Base-by-base conservation (phyloP, 2,888 invertebrate genomes). In the Erebia epiphron region DNA sequence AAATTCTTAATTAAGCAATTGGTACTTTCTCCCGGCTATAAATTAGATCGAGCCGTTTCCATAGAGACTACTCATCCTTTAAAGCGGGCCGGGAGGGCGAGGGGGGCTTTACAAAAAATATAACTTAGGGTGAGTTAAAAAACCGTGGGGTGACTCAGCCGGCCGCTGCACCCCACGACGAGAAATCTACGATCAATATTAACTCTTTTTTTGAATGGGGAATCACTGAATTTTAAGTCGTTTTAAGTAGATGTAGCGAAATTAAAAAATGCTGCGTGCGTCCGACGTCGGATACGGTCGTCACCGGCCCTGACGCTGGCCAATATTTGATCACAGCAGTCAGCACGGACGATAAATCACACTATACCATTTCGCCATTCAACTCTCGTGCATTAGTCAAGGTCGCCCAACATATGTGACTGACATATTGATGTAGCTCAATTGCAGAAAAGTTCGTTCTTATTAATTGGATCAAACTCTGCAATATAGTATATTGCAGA, bases 141-240 rank as follows among this genome's bases (percentile, higher is more conserved):
- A 92, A 90, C 90, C 92, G 92, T 92, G 93, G 94, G 94, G 94
- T 93, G 94, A 93, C 91, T 93, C 92, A 92, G 91, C 93, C 93
- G 92, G 92, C 92, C 93, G 92, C 88, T 93, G 93, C 93, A 92
- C 93, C 93, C 93, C 93, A 92, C 92, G 89, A 87, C 84, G 91
- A 91, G 88, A 93, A 93, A 93, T 92, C 92, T 90, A 91, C 94
- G 94, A 94, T 94, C 94, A 93, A 94, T 94, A 94, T 93, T 94
- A 94, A 94, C 94, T 94, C 94, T 94, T 94, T 93, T 91, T 93
- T 93, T 91, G 84, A 88, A 91, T 88, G 85, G 83, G 85, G 89
- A 91, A 89, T 90, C 85, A 88, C 85, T 89, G 90, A 91, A 90
- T 91, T 92, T 92, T 90, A 91, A 91, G 87, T 90, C 87, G 84